phyloP scores from a whole-genome alignment of 2,888 invertebrate genomes.

The Apotomis capreana region DNA sequence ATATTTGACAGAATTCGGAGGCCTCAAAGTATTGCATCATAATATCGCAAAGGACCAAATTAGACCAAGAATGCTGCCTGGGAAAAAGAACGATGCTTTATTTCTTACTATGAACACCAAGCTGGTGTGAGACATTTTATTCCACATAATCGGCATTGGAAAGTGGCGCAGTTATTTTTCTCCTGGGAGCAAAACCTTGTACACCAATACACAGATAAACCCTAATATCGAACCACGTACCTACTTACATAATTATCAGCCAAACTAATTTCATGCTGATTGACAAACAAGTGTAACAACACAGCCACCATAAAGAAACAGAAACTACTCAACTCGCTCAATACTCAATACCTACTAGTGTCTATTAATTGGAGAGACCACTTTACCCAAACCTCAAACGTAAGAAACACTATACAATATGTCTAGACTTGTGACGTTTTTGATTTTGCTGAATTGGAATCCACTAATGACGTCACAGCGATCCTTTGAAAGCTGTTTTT shows the following conservation, averaged over 20 bases:
- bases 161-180: too few species aligned
- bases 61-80: too few species aligned
- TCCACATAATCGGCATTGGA: too few species aligned
- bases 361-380: slow-evolving; percentile 36
- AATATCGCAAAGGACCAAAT: too few species aligned
- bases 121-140: too few species aligned
- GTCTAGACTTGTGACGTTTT: slow-evolving; percentile 6
- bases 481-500: slow-evolving; percentile 40
- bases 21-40: too few species aligned
- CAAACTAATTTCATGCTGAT: too few species aligned
- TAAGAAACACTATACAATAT: not conserved
- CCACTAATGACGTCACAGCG: slow-evolving; percentile 40
- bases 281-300: slow-evolving; percentile 29
- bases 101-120: too few species aligned
- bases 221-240: not conserved
- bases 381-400: not conserved
- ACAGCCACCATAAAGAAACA: slow-evolving; percentile 23
- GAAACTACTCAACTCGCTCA: slow-evolving; percentile 29
- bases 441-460: slow-evolving; percentile 13
- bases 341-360: slow-evolving; percentile 34
- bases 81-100: too few species aligned
- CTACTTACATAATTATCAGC: slow-evolving; percentile 23
- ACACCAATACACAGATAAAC: not conserved
- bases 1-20: too few species aligned
- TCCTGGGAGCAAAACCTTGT: too few species aligned